Evolutionary conservation across 2,888 invertebrate genomes (phyloP).

Genomic region (Notodonta dromedarius): DNA sequence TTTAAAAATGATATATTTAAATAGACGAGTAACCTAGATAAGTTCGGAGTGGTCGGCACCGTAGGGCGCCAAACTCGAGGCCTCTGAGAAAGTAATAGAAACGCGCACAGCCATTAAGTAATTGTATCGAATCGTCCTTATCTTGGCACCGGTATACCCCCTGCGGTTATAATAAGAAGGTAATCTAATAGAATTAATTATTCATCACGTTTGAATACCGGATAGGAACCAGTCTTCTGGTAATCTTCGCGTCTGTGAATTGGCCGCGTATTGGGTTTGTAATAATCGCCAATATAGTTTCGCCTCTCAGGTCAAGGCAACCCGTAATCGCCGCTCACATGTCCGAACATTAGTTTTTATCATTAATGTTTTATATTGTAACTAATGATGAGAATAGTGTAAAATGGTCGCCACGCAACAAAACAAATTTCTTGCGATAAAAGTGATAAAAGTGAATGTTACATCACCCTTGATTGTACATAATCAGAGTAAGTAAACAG

Average conservation of each 20-base stretch:
- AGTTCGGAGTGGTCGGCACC: constrained; percentile 29
- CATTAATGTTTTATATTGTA: constrained; percentile 27
- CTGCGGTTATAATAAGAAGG: constrained; percentile 50
- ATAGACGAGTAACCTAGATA: constrained; percentile 24
- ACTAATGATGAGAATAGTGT: constrained; percentile 31
- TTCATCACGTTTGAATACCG: constrained; percentile 55
- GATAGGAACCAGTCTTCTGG: constrained; percentile 57
- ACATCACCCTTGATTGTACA: constrained; percentile 62
- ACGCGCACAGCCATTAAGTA: constrained; percentile 26
- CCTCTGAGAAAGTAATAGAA: constrained; percentile 25
- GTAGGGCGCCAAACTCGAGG: constrained; percentile 35
- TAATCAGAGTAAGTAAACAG: constrained; percentile 64
- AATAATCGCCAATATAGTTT: constrained; percentile 47
- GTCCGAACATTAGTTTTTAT: constrained; percentile 21
- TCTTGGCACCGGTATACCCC: constrained; percentile 39
- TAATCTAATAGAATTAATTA: constrained; percentile 59
- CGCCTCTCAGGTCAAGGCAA: constrained; percentile 51
- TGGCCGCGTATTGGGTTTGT: constrained; percentile 41
- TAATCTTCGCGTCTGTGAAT: constrained; percentile 46
- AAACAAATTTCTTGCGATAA: constrained; percentile 38
- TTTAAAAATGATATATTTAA: constrained; percentile 2
- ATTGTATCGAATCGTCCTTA: constrained; percentile 37
- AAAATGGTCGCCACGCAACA: constrained; percentile 33
- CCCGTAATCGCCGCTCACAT: constrained; percentile 26
- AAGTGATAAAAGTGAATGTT: constrained; percentile 48